Evolutionary conservation across 2,113 vertebrate species (phyloP).

Genomic region (Scalopus aquaticus): DNA sequence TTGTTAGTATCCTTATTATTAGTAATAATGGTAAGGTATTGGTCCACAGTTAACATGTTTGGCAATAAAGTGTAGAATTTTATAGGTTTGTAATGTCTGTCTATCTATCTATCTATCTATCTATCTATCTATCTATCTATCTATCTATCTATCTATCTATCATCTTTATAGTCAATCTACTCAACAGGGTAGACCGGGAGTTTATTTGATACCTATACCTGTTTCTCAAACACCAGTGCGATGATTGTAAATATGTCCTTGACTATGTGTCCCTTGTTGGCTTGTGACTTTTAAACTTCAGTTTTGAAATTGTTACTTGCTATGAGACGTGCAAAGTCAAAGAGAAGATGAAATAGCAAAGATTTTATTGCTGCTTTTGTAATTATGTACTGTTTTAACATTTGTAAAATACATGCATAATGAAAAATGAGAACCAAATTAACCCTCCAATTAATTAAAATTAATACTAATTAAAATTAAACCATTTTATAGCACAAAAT

Average conservation of each 20-base stretch:
- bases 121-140: too few species aligned
- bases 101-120: too few species aligned
- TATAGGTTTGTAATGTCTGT: neutral
- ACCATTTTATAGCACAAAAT: neutral
- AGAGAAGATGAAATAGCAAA: neutral
- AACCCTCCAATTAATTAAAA: neutral
- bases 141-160: too few species aligned
- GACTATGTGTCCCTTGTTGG: too few species aligned
- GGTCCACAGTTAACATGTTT: neutral
- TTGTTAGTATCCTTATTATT: neutral
- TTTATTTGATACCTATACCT: too few species aligned
- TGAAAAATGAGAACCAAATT: neutral
- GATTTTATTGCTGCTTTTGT: neutral
- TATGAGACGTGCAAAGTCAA: neutral
- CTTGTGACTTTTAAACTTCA: neutral
- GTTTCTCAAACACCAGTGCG: too few species aligned
- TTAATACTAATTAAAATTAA: constrained; percentile 16
- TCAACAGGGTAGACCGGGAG: too few species aligned
- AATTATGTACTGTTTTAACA: neutral
- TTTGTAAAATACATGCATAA: neutral
- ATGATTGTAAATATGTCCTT: too few species aligned
- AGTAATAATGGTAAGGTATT: neutral
- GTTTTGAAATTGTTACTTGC: constrained; percentile 6
- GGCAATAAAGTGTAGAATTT: neutral
- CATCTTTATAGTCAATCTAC: too few species aligned